Conservation (phyloP, 2,113 vertebrate genomes). For the Gracilinanus agilis region DNA sequence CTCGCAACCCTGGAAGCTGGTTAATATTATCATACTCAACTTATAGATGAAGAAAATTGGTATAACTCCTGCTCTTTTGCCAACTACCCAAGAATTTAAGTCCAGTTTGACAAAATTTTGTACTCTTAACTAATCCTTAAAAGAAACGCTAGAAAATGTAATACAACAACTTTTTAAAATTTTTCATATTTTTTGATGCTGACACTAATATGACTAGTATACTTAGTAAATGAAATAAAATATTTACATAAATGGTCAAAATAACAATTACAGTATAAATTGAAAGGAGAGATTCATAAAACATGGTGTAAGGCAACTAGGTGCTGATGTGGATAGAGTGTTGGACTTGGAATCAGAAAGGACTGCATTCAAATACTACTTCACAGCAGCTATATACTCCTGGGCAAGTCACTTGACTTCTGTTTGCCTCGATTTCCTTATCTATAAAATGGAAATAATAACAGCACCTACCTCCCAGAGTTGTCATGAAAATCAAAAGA, state of each 20-base stretch:
- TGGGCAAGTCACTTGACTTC: not conserved
- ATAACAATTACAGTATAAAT: not conserved
- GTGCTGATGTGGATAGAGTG: not conserved
- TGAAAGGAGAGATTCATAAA: not conserved
- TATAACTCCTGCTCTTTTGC: conserved; percentile 4
- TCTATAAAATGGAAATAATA: not conserved
- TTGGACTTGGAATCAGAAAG: not conserved
- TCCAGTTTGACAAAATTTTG: conserved; percentile 3
- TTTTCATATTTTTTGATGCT: not conserved
- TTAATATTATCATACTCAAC: not conserved
- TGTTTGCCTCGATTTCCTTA: not conserved
- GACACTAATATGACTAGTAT: not conserved
- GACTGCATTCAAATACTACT: not conserved
- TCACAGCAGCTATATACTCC: no score
- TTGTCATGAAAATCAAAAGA: not conserved
- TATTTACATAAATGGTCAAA: not conserved
- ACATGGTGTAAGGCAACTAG: not conserved
- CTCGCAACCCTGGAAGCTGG: not conserved
- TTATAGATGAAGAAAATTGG: not conserved
- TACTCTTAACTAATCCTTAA: not conserved
- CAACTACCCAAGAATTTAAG: conserved; percentile 46
- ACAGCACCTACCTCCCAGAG: not conserved
- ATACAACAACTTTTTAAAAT: not conserved
- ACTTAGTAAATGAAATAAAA: not conserved
- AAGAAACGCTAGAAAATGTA: not conserved